A percentile compares a stretch with the other conserved stretches of the same genome.
Evolutionary conservation across 2,797 vertebrate genomes (phyloP).

Genomic region (Amazonetta brasiliensis): DNA sequence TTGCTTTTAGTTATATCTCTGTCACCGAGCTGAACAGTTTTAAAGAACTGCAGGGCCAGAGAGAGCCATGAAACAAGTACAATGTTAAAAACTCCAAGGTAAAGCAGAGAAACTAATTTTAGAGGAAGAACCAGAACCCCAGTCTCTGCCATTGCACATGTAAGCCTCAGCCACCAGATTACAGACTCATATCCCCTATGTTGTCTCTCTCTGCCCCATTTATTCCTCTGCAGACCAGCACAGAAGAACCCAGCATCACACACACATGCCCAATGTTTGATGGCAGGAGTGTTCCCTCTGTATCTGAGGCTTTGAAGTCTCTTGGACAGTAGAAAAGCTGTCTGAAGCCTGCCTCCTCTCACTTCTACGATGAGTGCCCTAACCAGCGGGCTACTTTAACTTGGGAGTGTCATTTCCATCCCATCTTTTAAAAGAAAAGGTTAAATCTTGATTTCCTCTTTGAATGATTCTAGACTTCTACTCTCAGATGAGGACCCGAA

Average conservation of each 20-base stretch:
- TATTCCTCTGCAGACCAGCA: not conserved
- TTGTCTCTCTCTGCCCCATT: not conserved
- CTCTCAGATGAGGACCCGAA: accelerated
- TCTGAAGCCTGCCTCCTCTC: not conserved
- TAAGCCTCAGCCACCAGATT: not conserved
- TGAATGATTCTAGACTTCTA: not conserved
- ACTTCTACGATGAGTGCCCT: not conserved
- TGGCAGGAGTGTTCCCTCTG: not conserved
- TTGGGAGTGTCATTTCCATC: not conserved
- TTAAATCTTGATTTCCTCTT: not conserved
- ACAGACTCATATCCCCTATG: not conserved
- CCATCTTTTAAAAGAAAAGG: not conserved
- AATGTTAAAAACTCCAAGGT: not conserved
- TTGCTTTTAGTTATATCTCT: not conserved
- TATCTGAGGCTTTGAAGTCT: not conserved
- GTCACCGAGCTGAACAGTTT: not conserved
- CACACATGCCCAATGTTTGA: not conserved
- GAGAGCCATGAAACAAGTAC: not conserved
- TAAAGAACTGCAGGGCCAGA: not conserved
- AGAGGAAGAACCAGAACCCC: not conserved
- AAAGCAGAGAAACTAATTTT: slow-evolving; percentile 5
- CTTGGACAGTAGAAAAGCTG: not conserved
- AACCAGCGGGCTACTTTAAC: not conserved
- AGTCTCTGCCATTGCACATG: not conserved
- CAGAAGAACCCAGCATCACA: not conserved